Evolutionary conservation across 2,113 vertebrate species (phyloP).

Genomic region (Lophotis ruficrista): DNA sequence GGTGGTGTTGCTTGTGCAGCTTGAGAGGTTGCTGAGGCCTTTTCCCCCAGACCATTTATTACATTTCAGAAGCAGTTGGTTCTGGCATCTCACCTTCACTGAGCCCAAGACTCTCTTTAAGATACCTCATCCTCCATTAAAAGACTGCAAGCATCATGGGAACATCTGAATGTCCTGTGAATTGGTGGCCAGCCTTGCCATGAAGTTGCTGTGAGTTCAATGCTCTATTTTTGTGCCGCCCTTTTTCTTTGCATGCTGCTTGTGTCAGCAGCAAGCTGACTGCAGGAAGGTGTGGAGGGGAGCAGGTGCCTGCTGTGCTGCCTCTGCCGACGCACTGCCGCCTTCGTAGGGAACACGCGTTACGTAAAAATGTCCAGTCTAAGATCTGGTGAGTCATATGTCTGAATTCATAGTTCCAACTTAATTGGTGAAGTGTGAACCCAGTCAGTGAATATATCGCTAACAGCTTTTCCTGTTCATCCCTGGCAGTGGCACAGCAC

Average conservation of each 20-base stretch:
- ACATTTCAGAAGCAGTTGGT: not conserved
- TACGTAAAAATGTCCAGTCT: not conserved
- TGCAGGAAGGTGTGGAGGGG: not conserved
- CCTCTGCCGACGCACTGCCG: not conserved
- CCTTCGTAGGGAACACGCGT: accelerated
- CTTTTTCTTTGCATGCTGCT: not conserved
- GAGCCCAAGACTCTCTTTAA: not conserved
- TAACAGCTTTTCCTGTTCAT: not conserved
- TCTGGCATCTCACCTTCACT: not conserved
- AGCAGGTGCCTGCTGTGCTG: not conserved
- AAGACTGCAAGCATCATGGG: not conserved
- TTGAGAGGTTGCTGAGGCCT: not conserved
- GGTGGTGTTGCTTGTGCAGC: not conserved
- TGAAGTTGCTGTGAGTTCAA: not conserved
- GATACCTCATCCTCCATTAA: not conserved
- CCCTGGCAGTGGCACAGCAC: not conserved
- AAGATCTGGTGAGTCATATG: accelerated
- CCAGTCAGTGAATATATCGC: not conserved
- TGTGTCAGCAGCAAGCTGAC: not conserved
- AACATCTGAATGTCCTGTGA: no score
- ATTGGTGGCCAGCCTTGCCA: not conserved
- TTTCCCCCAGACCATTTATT: not conserved
- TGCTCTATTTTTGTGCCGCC: not conserved
- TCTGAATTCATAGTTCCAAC: not conserved
- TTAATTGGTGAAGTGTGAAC: not conserved